phyloP scores from a whole-genome alignment of 2,113 vertebrate species.

The Corythaeola cristata region DNA sequence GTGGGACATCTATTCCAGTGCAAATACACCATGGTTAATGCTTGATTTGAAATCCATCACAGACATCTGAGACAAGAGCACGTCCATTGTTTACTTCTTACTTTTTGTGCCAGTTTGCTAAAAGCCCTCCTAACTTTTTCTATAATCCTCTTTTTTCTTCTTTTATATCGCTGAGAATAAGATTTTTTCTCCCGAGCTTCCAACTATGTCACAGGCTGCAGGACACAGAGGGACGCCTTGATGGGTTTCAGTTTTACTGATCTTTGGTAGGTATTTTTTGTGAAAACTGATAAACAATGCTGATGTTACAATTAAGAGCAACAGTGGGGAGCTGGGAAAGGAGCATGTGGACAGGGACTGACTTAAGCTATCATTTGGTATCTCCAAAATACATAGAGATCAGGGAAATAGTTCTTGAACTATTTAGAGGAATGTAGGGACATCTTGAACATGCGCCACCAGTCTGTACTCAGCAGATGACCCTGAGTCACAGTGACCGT shows the following conservation, averaged over 20 bases:
- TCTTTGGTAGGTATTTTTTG: neutral
- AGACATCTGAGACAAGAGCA: neutral
- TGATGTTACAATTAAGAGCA: neutral
- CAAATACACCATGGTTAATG: neutral
- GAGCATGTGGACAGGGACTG: neutral
- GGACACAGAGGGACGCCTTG: neutral
- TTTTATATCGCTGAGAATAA: neutral
- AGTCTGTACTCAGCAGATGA: neutral
- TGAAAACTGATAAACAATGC: neutral
- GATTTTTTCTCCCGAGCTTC: neutral
- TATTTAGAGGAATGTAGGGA: constrained; percentile 14
- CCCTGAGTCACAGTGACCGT: neutral
- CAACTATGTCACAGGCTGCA: neutral
- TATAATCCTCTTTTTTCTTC: neutral
- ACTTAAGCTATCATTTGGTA: neutral
- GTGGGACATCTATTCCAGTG: neutral
- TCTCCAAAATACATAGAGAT: neutral
- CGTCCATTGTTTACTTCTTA: neutral
- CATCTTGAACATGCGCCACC: constrained; percentile 1
- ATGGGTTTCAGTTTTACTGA: neutral
- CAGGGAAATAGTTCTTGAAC: neutral
- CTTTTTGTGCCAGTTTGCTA: neutral
- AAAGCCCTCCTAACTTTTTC: neutral
- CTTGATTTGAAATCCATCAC: neutral
- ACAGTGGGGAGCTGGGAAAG: neutral